These are phyloP conservation scores for human (Homo sapiens) DNA, from an alignment of 2,113 vertebrate genomes.

Conservation along the genomic window DNA sequence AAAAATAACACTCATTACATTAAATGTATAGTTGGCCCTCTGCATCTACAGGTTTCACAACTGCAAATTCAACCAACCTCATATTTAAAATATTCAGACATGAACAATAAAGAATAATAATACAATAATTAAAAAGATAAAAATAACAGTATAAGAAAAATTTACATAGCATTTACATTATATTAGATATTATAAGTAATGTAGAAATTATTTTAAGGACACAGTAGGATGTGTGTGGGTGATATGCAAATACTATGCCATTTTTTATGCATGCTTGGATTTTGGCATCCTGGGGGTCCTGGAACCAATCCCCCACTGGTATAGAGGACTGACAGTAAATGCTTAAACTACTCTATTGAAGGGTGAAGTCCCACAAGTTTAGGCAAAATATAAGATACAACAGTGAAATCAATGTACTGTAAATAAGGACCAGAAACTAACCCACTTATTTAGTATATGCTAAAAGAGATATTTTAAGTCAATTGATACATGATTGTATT, in stretches of 20 bases:
- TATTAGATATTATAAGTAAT: background rate
- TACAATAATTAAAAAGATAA: background rate
- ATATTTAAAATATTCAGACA: background rate
- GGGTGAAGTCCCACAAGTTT: background rate
- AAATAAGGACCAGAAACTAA: background rate
- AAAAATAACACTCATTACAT: background rate
- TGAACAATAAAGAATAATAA: background rate
- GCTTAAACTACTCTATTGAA: background rate
- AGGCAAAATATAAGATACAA: background rate
- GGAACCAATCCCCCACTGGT: background rate
- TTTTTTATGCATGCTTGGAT: background rate
- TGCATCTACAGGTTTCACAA: background rate
- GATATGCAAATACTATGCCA: background rate
- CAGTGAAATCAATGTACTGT: background rate
- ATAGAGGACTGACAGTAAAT: background rate
- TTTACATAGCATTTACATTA: background rate
- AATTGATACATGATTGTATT: background rate
- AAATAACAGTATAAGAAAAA: background rate
- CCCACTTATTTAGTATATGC: background rate
- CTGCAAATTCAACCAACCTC: background rate
- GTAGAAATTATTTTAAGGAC: background rate
- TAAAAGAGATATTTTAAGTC: background rate
- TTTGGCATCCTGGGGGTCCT: background rate
- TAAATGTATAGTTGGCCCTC: background rate
- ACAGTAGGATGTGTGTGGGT: background rate